phyloP scores from a whole-genome alignment of 2,797 vertebrate genomes.

The Argentina silus region DNA sequence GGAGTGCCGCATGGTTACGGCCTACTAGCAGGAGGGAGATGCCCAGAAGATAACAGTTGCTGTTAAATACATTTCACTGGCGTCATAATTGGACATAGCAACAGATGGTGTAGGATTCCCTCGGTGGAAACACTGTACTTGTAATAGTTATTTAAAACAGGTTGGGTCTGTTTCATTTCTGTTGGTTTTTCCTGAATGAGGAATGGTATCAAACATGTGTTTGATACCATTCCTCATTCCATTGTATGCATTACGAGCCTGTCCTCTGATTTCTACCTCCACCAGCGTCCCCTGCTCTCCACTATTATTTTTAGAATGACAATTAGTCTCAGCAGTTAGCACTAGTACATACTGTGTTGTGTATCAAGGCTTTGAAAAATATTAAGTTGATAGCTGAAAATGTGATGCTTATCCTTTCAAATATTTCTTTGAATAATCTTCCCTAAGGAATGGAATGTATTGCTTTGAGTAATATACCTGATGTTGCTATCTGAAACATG shows the following conservation, averaged over 20 bases:
- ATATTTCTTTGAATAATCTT: no score
- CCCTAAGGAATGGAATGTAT: no score
- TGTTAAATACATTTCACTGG: neutral
- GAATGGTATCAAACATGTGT: neutral
- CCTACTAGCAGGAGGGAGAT: slow-evolving; percentile 17
- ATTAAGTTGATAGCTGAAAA: neutral
- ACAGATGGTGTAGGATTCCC: slow-evolving; percentile 26
- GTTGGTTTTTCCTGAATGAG: neutral
- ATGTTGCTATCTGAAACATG: no score
- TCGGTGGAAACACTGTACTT: slow-evolving; percentile 34
- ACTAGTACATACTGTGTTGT: neutral
- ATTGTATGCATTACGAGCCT: no score
- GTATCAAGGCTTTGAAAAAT: neutral
- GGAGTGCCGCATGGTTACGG: neutral
- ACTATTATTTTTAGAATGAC: no score
- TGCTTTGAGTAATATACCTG: no score
- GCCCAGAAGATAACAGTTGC: neutral
- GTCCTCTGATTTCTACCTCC: no score
- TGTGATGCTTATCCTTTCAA: no score
- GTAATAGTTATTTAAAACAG: neutral
- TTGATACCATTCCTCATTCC: no score
- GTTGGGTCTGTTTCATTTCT: neutral
- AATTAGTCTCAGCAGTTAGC: no score
- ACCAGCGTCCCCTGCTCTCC: no score
- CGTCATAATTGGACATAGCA: slow-evolving; percentile 5